phyloP scores from a whole-genome alignment of 2,797 vertebrate genomes.

The Neosilurus mollespiculum region DNA sequence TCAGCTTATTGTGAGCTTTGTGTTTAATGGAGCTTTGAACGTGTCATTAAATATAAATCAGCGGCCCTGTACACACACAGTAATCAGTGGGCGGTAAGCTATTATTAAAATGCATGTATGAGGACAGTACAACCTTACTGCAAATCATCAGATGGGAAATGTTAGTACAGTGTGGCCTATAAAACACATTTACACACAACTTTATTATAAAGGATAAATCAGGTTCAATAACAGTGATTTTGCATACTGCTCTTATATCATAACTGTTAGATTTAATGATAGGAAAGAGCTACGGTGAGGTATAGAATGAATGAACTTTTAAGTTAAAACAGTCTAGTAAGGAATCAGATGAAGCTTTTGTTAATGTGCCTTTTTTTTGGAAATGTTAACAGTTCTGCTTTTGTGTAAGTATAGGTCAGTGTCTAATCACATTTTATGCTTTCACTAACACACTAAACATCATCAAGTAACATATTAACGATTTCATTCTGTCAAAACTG shows the following conservation, averaged over 20 bases:
- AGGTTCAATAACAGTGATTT: background rate
- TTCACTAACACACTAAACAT: conserved; percentile 41
- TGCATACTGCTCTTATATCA: background rate
- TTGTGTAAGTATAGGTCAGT: background rate
- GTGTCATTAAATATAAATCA: background rate
- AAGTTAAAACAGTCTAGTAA: background rate
- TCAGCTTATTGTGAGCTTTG: background rate
- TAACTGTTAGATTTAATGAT: background rate
- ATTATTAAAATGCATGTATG: background rate
- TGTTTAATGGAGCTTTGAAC: background rate
- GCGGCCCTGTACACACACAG: background rate
- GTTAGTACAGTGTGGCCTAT: background rate
- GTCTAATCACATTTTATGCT: conserved; percentile 10
- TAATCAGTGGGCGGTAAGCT: too few relatives aligned
- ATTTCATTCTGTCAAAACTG: conserved; percentile 17
- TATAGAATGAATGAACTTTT: background rate
- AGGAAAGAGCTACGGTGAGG: background rate
- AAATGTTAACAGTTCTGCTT: background rate
- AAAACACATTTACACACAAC: too few relatives aligned
- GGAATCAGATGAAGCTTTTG: background rate
- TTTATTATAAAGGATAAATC: background rate
- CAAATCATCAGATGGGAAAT: background rate
- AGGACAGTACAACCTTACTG: background rate
- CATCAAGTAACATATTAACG: conserved; percentile 19
- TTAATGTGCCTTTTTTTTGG: background rate